Conservation (phyloP, 1,140 invertebrate species). For the Micrasema minimum region DNA sequence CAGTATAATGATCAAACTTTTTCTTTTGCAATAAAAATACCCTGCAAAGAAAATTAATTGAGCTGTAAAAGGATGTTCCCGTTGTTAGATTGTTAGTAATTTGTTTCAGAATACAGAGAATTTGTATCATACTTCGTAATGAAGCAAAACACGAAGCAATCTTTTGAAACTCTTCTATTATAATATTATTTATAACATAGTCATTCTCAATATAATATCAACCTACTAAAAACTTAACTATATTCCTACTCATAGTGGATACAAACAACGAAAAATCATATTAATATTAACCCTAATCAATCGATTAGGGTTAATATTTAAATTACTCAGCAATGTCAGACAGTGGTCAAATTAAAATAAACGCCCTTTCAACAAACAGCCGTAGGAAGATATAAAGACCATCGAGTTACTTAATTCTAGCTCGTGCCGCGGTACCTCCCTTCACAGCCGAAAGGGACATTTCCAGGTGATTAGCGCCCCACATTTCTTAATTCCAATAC, state of each 20-base stretch:
- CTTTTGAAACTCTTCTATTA: too few relatives aligned
- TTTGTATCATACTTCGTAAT: too few relatives aligned
- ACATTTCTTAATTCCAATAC: constrained; percentile 71
- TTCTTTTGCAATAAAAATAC: constrained; percentile 44
- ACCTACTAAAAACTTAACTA: too few relatives aligned
- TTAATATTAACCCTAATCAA: too few relatives aligned
- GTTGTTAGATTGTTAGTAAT: constrained; percentile 28
- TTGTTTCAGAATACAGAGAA: constrained; percentile 26
- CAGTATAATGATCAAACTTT: constrained; percentile 44
- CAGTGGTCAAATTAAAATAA: too few relatives aligned
- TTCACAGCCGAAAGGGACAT: constrained; percentile 58
- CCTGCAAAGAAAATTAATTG: constrained; percentile 27
- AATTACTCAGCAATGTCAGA: too few relatives aligned
- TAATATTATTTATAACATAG: too few relatives aligned
- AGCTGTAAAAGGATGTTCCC: constrained; percentile 32
- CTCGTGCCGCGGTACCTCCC: constrained; percentile 13
- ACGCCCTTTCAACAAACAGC: constrained; percentile 26
- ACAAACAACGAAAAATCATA: too few relatives aligned
- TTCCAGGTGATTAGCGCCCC: constrained; percentile 68
- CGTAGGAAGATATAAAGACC: constrained; percentile 13
- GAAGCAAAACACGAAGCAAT: too few relatives aligned
- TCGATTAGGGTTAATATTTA: too few relatives aligned
- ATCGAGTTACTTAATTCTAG: constrained; percentile 2
- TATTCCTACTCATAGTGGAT: too few relatives aligned
- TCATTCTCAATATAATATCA: too few relatives aligned